Percentiles rank a stretch among this genome's conserved stretches.
Conservation (phyloP, 30 jellyfish, hydroid and myxozoan species). For the Mastigias papua region DNA sequence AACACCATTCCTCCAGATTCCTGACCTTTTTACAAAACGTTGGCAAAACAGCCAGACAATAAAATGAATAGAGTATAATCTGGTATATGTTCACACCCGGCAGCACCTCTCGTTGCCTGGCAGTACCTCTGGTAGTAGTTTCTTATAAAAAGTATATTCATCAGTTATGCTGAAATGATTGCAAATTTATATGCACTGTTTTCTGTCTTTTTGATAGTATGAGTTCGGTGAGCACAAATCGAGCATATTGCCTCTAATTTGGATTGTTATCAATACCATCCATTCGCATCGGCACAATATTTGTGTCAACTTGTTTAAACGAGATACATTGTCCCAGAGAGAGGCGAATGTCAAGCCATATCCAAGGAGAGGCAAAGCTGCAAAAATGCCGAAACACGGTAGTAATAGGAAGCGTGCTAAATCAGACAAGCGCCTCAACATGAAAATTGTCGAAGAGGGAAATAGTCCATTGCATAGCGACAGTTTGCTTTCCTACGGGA, state of each 20-base stretch:
- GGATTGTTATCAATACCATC: constrained; percentile 51
- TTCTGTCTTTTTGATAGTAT: constrained; percentile 36
- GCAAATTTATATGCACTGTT: too few species aligned
- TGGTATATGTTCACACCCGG: too few species aligned
- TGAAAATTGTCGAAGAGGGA: constrained; percentile 19
- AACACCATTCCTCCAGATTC: too few species aligned
- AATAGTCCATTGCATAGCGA: not conserved
- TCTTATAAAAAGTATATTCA: too few species aligned
- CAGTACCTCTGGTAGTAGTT: too few species aligned
- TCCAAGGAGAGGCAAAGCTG: constrained; percentile 20
- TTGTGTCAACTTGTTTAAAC: constrained; percentile 27
- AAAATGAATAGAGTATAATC: too few species aligned
- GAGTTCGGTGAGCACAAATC: constrained; percentile 32
- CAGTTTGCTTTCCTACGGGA: not conserved
- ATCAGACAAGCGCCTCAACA: not conserved
- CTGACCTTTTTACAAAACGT: too few species aligned
- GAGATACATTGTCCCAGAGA: constrained; percentile 12
- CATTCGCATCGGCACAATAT: constrained; percentile 65
- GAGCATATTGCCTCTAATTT: constrained; percentile 33
- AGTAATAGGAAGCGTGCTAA: constrained; percentile 10
- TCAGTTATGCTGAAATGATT: too few species aligned
- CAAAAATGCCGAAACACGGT: constrained; percentile 17
- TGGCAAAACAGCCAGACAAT: too few species aligned
- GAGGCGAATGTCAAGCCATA: constrained; percentile 35
- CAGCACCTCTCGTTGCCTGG: too few species aligned